phyloP scores from a whole-genome alignment of 2,797 vertebrate genomes.

The Pristis pectinata region DNA sequence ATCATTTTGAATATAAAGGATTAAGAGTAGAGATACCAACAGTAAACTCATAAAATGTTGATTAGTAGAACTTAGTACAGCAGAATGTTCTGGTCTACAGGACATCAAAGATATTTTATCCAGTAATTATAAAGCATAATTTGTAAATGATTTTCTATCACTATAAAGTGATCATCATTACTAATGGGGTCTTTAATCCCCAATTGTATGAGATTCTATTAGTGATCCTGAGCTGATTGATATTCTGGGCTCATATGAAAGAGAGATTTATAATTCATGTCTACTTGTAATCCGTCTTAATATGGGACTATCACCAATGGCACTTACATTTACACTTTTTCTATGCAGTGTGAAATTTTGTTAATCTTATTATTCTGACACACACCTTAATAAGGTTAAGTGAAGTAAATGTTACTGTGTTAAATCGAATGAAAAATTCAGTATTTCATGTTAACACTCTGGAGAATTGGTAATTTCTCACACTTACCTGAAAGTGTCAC shows the following conservation, averaged over 20 bases:
- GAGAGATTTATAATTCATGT: not conserved
- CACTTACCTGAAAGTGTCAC: not conserved
- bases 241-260: no score
- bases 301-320: not conserved
- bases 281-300: not conserved
- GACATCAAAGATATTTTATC: not conserved
- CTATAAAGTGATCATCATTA: not conserved
- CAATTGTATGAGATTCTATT: not conserved
- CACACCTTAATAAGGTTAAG: not conserved
- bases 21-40: slow-evolving; percentile 42
- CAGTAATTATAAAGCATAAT: not conserved
- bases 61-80: not conserved
- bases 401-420: not conserved
- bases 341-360: not conserved
- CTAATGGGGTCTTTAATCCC: not conserved
- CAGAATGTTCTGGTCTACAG: not conserved
- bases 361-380: slow-evolving; percentile 3
- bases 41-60: slow-evolving; percentile 35
- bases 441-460: not conserved
- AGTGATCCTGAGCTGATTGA: not conserved
- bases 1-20: slow-evolving; percentile 8
- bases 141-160: not conserved
- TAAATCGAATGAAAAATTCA: not conserved
- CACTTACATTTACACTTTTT: not conserved
- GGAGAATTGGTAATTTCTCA: not conserved